Percentiles rank a stretch among this genome's conserved stretches.
Evolutionary conservation across 1,140 invertebrate genomes (phyloP).

Genomic region (Carposina sasakii): DNA sequence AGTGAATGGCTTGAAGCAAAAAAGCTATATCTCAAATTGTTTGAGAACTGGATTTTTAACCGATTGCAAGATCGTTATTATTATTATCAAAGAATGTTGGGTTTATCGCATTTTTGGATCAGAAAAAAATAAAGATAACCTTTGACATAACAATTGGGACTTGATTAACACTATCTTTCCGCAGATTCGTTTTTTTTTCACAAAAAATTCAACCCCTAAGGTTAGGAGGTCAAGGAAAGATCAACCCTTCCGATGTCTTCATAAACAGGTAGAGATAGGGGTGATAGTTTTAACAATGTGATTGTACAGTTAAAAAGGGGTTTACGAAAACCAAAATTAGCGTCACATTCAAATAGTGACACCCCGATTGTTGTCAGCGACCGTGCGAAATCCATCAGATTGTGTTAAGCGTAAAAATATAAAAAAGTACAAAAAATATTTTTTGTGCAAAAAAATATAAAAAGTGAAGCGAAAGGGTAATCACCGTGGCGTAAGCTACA

Average conservation of each 20-base stretch:
- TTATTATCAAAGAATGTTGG: too few species aligned
- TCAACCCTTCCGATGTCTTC: conserved; percentile 49
- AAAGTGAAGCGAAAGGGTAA: conserved; percentile 44
- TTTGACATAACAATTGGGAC: conserved; percentile 35
- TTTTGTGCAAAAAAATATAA: conserved; percentile 34
- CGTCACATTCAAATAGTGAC: conserved; percentile 57
- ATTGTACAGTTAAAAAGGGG: conserved; percentile 46
- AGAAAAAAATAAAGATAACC: conserved; percentile 9
- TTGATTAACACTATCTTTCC: conserved; percentile 43
- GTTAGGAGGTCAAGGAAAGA: conserved; percentile 53
- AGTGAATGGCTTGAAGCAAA: too few species aligned
- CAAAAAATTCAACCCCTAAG: conserved; percentile 35
- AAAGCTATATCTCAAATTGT: too few species aligned
- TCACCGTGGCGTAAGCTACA: conserved; percentile 36
- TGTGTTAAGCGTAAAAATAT: too few species aligned
- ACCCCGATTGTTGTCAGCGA: conserved; percentile 48
- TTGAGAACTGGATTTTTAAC: too few species aligned
- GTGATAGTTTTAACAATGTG: conserved; percentile 37
- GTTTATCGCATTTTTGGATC: too few species aligned
- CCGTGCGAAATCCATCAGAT: conserved; percentile 65
- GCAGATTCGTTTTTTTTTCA: conserved; percentile 38
- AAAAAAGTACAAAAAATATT: conserved; percentile 26
- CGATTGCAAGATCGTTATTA: too few species aligned
- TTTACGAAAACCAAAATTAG: conserved; percentile 58
- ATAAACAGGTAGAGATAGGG: conserved; percentile 45